Evolutionary conservation across 2,113 vertebrate species (phyloP), one percentile per base, ranked within the genome.

Genomic region (Mohoua ochrocephala): DNA sequence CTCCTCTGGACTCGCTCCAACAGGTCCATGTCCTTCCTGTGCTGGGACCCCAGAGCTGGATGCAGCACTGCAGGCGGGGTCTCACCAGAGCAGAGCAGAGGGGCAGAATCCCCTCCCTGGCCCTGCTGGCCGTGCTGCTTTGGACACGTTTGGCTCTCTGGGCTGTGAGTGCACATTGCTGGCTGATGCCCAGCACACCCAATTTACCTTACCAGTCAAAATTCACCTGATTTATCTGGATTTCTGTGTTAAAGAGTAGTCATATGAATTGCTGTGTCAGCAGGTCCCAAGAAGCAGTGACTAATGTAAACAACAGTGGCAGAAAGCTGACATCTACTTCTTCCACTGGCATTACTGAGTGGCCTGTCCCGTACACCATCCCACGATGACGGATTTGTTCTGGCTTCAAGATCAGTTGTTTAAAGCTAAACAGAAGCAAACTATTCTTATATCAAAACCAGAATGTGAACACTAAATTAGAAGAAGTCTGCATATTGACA

Each of bases 121-220:
- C 13, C 18, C 44, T 65, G 37, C 52, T 52, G 13, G 0, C 28
- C 23, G 17, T 2, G 1, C 19, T 33, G 3, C 15, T 37, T 21
- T 52, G 13, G 12, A 50, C 11, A 50, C 0, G 0, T 13, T 26
- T n/a, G 45, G 18, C 37, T 20, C 2, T 67, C 52, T 52, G 10
- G 17, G 9, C 8, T 47, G 14, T 3, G 19, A 41, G 23, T 13
- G 11, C 27, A 1, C 18, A 28, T 9, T 2, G 7, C 33, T 45
- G 24, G 33, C 13, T 53, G 41, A 35, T 9, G 7, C 49, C 10
- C 26, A 61, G 14, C 30, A 68, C 20, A 44, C 4, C 5, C n/a
- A 54, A n/a, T 21, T 64, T 60, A 69, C 10, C 37, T 45, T 35
- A 47, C 10, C 18, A 47, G 23, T 18, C 19, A 77, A 76, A 91